Percentiles rank a stretch among this genome's conserved stretches.
Evolutionary conservation across 2,113 vertebrate species (phyloP).

Genomic region (Corythornis cristatus): DNA sequence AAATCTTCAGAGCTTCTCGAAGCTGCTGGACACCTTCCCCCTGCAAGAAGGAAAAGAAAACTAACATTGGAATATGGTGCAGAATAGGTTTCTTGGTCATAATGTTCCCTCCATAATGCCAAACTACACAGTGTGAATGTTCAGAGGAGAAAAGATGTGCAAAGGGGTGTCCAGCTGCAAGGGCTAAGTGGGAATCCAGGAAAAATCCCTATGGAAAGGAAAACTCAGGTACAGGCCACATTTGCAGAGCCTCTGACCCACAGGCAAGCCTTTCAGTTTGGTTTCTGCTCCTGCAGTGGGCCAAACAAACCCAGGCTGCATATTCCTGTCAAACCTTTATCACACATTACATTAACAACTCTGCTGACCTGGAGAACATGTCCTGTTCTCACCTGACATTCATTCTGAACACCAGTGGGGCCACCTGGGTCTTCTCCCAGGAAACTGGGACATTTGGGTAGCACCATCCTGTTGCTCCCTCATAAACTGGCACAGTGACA

Average conservation of each 20-base stretch:
- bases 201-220: not conserved
- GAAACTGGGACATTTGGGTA: not conserved
- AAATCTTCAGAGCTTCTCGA: slow-evolving; percentile 96
- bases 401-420: not conserved
- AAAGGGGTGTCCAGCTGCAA: not conserved
- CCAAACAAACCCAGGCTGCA: not conserved
- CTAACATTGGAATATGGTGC: not conserved
- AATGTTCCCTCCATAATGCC: not conserved
- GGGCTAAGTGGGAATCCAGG: not conserved
- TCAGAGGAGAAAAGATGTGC: not conserved
- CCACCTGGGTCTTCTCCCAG: not conserved
- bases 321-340: not conserved
- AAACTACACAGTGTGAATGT: not conserved
- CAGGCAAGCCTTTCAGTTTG: not conserved
- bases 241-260: not conserved
- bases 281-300: not conserved
- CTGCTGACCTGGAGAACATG: not conserved
- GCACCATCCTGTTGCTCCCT: not conserved
- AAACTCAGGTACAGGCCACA: not conserved
- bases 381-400: not conserved
- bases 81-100: not conserved
- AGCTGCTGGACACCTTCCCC: slow-evolving; percentile 91
- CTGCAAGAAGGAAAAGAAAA: slow-evolving; percentile 56
- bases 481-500: not conserved
- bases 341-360: not conserved